These are phyloP conservation scores for Oryzias javanicus DNA, from an alignment of 2,113 vertebrate genomes.

Conservation along the genomic window DNA sequence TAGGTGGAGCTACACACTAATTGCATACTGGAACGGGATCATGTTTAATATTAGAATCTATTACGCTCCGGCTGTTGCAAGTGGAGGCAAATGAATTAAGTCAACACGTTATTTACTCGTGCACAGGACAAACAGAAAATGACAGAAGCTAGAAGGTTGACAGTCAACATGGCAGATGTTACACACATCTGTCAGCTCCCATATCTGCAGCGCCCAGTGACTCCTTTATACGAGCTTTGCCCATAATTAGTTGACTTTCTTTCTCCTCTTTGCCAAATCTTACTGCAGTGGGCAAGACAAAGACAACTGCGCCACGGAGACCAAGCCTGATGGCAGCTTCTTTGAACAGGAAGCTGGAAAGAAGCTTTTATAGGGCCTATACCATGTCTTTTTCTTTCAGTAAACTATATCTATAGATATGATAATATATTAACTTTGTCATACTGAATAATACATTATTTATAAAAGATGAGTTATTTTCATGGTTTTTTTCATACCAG, in stretches of 20 bases:
- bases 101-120: constrained; percentile 70
- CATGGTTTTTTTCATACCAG: no score
- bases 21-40: constrained; percentile 63
- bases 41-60: constrained; percentile 71
- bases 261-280: constrained; percentile 26
- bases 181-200: constrained; percentile 69
- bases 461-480: no score
- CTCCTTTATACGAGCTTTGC: constrained; percentile 64
- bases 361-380: background rate
- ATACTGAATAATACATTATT: no score
- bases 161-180: constrained; percentile 71
- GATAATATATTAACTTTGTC: no score
- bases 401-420: no score
- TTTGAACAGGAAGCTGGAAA: constrained; percentile 6
- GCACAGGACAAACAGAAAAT: constrained; percentile 61
- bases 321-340: constrained; percentile 12
- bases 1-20: constrained; percentile 71
- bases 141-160: constrained; percentile 61
- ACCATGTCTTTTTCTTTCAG: no score
- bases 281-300: constrained; percentile 31
- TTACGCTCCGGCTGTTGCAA: constrained; percentile 63
- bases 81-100: constrained; percentile 71
- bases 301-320: background rate
- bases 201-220: constrained; percentile 55
- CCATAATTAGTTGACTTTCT: constrained; percentile 61